Evolutionary conservation across 2,888 invertebrate species (phyloP), one percentile per base, ranked within the genome.

Genomic region (Acleris sparsana): DNA sequence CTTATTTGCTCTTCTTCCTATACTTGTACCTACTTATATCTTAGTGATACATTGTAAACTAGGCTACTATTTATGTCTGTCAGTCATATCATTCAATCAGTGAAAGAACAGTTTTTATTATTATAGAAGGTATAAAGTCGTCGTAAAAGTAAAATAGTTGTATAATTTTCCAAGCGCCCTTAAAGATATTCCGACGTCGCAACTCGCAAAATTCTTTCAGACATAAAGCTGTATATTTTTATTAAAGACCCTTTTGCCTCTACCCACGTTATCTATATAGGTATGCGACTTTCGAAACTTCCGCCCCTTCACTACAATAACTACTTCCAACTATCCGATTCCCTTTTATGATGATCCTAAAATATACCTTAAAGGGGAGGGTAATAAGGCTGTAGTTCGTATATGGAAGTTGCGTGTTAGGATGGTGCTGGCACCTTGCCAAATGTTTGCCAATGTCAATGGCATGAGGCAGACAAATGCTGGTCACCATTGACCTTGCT

Each of bases 361-460:
- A 59, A 55, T 53, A 29, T 56, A 22, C 44, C 49, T 65, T 33
- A 56, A 17, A 44, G 55, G 56, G 55, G 9, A 33, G 4, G 11
- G 44, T 44, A 51, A 39, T 55, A 65, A 60, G 65, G 65, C 51
- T 65, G 22, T 55, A 48, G 55, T 65, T 60, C 20, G 55, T 44
- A 82, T 82, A 81, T 76, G 78, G 72, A 71, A 76, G 75, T 79
- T 79, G 77, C 82, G 79, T 62, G 52, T 52, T 25, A 57, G 62
- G 63, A 63, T 59, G 53, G 49, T 62, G 59, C 53, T 75, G 71
- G 73, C 74, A 65, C 69, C 61, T 43, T 63, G 84, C 87, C 87
- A 87, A 76, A 75, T 76, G 79, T 77, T 75, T 78, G 73, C 77
- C 87, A 89, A 87, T 87, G 89, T 87, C 89, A 89, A 83, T 86